Evolutionary conservation across 2,113 vertebrate species (phyloP), one percentile per base, ranked within the genome.

Genomic region (Proterorhinus semilunaris): DNA sequence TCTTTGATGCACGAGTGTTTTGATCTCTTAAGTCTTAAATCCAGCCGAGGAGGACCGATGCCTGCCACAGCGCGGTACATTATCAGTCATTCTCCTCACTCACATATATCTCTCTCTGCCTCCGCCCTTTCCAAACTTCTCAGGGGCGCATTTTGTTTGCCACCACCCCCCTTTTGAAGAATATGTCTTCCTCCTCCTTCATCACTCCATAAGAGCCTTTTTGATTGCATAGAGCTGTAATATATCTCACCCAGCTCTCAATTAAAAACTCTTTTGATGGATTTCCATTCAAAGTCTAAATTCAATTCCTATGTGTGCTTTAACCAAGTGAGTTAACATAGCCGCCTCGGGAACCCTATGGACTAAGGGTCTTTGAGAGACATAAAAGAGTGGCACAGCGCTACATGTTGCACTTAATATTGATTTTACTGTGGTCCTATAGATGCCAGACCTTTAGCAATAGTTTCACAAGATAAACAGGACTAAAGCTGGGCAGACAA

Each of bases 1-100:
- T 74, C 74, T 87, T 87, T 90, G 84, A 89, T 87, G 82, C 84
- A 65, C 42, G 42, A 81, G 50, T 15, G 62, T 85, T 88, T 90
- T 88, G 79, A 90, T 90, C 83, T 86, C 80, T 78, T 84, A 81
- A 89, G 84, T 79, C 79, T 84, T 83, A 73, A 78, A 85, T 87
- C 75, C 82, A 76, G 70, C 83, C 62, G 68, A 82, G 69, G 68
- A 82, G 69, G 79, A 76, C 61, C 6, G n/a, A 48, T 83, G 66
- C 74, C 75, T 68, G 79, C 83, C 70, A 73, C 10, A 53, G 61
- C 79, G 74, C 70, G 36, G 44, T 78, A 72, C 69, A 77, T 77
- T 75, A 84, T 85, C 73, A 73, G 80, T 88, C 83, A 82, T 46
- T 72, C 61, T 50, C 59, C 71, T 82, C 71, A 47, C 81, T 78